Conservation (phyloP, 2,797 vertebrate species). For the Coregonus ussuriensis region DNA sequence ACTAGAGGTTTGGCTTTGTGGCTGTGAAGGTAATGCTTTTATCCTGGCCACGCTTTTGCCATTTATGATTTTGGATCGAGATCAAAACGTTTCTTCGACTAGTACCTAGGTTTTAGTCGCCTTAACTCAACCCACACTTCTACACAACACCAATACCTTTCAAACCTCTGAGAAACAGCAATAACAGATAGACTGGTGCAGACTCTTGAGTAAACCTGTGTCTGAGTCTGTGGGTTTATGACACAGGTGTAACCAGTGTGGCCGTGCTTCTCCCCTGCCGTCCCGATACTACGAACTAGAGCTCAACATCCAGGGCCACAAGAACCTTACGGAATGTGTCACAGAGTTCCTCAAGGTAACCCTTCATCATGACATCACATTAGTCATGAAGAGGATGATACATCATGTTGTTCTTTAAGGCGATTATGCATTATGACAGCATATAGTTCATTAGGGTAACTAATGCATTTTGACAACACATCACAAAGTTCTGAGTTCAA, state of each 20-base stretch:
- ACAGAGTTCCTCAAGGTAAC: slow-evolving; percentile 96
- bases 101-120: no score
- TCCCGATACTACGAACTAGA: slow-evolving; percentile 98
- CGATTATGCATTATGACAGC: no score
- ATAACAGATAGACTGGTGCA: neutral
- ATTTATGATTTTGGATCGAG: neutral
- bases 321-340: slow-evolving; percentile 93
- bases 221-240: neutral
- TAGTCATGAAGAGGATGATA: no score
- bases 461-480: no score
- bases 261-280: slow-evolving; percentile 88
- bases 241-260: slow-evolving; percentile 91
- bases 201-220: neutral
- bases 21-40: slow-evolving; percentile 17
- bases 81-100: neutral
- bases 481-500: no score
- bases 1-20: slow-evolving; percentile 7
- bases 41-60: neutral
- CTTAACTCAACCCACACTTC: neutral
- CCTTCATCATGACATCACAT: neutral
- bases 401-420: no score
- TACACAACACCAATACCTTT: neutral
- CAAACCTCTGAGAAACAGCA: no score
- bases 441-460: no score
- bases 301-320: slow-evolving; percentile 98